A percentile compares a stretch with the other conserved stretches of the same genome.
Conservation (phyloP, 1,140 invertebrate species). For the Cyclargus thomasi region DNA sequence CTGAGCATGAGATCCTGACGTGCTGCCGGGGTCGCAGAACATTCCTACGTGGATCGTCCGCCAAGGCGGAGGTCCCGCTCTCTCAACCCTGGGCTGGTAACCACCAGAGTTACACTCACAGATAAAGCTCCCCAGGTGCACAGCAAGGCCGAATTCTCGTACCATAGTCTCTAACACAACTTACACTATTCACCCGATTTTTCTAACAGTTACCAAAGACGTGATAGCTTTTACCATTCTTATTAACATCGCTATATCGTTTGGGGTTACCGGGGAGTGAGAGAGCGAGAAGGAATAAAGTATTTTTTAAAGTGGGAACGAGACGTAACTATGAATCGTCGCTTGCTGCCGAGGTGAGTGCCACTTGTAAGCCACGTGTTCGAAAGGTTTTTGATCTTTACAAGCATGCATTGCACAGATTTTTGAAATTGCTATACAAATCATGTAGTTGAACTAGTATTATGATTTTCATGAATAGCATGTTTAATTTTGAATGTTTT, state of each 20-base stretch:
- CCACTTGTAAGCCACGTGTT: constrained; percentile 61
- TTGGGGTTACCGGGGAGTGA: constrained; percentile 53
- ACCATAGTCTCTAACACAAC: constrained; percentile 19
- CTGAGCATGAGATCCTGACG: constrained; percentile 55
- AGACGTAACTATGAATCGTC: constrained; percentile 56
- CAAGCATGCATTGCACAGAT: constrained; percentile 36
- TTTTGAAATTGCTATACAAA: constrained; percentile 21
- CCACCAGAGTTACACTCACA: constrained; percentile 28
- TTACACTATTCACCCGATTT: not conserved
- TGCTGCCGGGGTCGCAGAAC: constrained; percentile 51
- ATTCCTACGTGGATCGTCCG: constrained; percentile 67
- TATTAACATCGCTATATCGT: constrained; percentile 13
- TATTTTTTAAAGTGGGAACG: constrained; percentile 69
- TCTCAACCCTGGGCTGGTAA: constrained; percentile 51
- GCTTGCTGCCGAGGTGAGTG: constrained; percentile 62
- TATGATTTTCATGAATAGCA: no score
- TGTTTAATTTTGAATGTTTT: no score
- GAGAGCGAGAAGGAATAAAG: constrained; percentile 58
- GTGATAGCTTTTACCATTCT: constrained; percentile 16
- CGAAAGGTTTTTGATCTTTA: constrained; percentile 22
- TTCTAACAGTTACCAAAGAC: constrained; percentile 18
- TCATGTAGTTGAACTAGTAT: not conserved
- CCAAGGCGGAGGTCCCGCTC: constrained; percentile 66
- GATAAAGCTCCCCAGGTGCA: constrained; percentile 23
- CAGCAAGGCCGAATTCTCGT: constrained; percentile 28